These are phyloP conservation scores for Eurois occulta DNA, from an alignment of 2,888 invertebrate species.

Conservation along the genomic window DNA sequence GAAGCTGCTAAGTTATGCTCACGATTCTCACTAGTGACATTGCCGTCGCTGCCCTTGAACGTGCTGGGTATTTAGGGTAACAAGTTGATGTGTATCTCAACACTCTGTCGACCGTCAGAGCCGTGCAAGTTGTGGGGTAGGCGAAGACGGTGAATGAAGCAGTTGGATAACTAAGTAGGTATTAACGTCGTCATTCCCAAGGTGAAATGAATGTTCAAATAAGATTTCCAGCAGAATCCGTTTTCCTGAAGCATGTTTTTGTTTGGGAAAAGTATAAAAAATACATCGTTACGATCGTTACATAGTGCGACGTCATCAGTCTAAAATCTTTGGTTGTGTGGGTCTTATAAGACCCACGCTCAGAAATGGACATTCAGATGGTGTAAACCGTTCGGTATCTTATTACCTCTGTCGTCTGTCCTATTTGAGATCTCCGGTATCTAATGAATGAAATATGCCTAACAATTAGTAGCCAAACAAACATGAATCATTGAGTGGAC, in stretches of 20 bases:
- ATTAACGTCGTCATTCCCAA: no score
- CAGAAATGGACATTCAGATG: constrained; percentile 36
- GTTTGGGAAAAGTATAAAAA: not conserved
- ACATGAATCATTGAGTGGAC: constrained; percentile 35
- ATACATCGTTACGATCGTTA: not conserved
- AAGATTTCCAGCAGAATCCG: not conserved
- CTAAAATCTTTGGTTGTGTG: constrained; percentile 4
- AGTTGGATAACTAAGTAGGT: not conserved
- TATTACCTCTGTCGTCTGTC: constrained; percentile 37
- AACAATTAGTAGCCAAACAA: constrained; percentile 34
- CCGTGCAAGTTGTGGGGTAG: not conserved
- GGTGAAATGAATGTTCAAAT: not conserved
- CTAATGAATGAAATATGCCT: constrained; percentile 40
- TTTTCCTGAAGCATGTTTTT: not conserved
- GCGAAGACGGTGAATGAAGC: not conserved
- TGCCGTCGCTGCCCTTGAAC: constrained; percentile 51
- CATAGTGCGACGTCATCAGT: not conserved
- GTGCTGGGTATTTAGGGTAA: constrained; percentile 43
- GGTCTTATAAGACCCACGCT: constrained; percentile 31
- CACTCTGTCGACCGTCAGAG: constrained; percentile 10
- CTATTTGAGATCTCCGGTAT: constrained; percentile 32
- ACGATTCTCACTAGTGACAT: constrained; percentile 39
- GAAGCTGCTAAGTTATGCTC: not conserved
- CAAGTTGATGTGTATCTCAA: constrained; percentile 26
- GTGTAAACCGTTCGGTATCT: constrained; percentile 33